phyloP scores from a whole-genome alignment of 2,888 invertebrate genomes.

The Eremobia ochroleuca region DNA sequence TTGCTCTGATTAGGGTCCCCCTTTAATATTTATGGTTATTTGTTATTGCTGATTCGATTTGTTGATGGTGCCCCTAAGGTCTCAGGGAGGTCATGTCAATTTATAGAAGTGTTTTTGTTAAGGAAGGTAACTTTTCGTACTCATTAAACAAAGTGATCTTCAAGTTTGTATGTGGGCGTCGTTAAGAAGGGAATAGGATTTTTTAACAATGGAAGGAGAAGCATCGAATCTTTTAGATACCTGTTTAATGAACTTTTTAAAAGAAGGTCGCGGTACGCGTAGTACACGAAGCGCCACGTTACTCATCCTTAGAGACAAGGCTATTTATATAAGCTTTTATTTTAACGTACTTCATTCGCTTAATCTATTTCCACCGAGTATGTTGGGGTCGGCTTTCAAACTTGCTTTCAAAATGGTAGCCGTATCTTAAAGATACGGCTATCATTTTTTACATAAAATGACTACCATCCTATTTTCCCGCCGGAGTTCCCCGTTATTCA shows the following conservation, averaged over 20 bases:
- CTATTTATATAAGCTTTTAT: constrained; percentile 30
- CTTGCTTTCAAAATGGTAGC: too few relatives aligned
- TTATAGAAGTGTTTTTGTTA: constrained; percentile 17
- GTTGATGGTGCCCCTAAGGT: constrained; percentile 37
- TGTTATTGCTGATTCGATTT: constrained; percentile 59
- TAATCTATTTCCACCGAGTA: background rate
- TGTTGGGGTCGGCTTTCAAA: background rate
- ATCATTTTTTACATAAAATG: background rate
- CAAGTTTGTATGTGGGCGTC: constrained; percentile 8
- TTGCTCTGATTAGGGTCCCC: constrained; percentile 65
- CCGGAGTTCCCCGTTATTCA: background rate
- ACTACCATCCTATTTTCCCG: background rate
- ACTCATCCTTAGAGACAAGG: background rate
- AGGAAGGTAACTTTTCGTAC: background rate
- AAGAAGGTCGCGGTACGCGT: constrained; percentile 3
- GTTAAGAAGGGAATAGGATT: constrained; percentile 14
- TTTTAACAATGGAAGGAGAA: constrained; percentile 10
- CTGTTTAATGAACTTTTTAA: constrained; percentile 27
- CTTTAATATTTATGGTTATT: constrained; percentile 62
- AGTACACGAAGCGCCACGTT: background rate
- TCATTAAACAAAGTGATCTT: constrained; percentile 4
- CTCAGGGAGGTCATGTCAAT: constrained; percentile 15
- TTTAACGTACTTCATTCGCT: background rate
- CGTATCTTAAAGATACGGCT: background rate
- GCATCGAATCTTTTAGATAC: constrained; percentile 24